Conservation (phyloP, 2,113 vertebrate species). For the Mungos mungo region DNA sequence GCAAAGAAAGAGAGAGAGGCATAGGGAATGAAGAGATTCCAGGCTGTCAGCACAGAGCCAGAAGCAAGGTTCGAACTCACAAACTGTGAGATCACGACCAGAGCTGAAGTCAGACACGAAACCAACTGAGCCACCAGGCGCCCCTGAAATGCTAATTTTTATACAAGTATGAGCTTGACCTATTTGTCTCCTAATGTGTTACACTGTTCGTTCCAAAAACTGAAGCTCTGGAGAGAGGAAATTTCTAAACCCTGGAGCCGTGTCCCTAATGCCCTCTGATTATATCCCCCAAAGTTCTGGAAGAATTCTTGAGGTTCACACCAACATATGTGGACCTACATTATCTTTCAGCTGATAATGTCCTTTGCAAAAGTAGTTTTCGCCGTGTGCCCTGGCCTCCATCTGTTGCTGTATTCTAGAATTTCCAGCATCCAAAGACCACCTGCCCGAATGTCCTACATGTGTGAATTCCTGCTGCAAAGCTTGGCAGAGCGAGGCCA, state of each 20-base stretch:
- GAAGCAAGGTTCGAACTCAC: too few relatives aligned
- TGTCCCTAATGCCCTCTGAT: neutral
- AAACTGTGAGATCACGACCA: too few relatives aligned
- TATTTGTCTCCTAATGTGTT: neutral
- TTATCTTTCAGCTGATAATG: accelerated
- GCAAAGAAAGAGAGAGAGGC: too few relatives aligned
- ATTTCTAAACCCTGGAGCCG: neutral
- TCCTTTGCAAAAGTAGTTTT: neutral
- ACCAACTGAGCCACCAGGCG: too few relatives aligned
- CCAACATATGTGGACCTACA: accelerated
- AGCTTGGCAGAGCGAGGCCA: too few relatives aligned
- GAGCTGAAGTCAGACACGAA: too few relatives aligned
- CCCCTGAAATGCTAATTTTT: neutral
- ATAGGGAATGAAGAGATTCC: too few relatives aligned
- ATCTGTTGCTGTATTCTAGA: neutral
- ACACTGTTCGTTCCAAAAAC: neutral
- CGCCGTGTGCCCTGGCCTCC: accelerated
- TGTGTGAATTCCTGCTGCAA: neutral
- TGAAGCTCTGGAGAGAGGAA: neutral
- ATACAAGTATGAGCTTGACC: neutral
- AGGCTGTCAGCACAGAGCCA: too few relatives aligned
- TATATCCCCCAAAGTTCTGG: too few relatives aligned
- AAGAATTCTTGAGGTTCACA: neutral
- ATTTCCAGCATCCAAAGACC: neutral
- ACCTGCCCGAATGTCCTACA: neutral